These are phyloP conservation scores for Meandrusa payeni DNA, from an alignment of 2,888 invertebrate species.

Conservation along the genomic window DNA sequence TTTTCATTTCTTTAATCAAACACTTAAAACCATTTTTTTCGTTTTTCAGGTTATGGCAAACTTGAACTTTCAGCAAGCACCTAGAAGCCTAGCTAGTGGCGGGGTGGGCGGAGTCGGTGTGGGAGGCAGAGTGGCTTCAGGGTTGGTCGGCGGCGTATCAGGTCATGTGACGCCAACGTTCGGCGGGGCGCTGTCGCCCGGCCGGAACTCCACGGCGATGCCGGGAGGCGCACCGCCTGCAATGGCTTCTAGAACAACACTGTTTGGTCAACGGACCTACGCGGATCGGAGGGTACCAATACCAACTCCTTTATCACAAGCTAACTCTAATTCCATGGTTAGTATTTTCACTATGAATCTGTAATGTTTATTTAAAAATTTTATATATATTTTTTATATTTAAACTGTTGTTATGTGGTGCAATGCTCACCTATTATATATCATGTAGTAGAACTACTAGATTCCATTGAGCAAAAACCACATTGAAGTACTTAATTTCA, in stretches of 20 bases:
- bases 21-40: background rate
- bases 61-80: conserved; percentile 94
- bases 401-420: too few species aligned
- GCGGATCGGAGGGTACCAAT: conserved; percentile 87
- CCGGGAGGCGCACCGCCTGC: conserved; percentile 77
- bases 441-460: too few species aligned
- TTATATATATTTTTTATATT: too few species aligned
- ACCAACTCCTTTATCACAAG: conserved; percentile 79
- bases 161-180: conserved; percentile 79
- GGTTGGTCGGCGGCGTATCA: conserved; percentile 87
- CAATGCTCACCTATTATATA: too few species aligned
- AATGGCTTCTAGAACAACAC: conserved; percentile 81
- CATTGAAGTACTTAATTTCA: too few species aligned
- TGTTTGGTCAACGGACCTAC: conserved; percentile 91
- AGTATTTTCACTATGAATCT: too few species aligned
- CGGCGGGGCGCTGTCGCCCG: conserved; percentile 72
- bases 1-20: too few species aligned
- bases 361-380: too few species aligned
- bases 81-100: conserved; percentile 92
- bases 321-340: conserved; percentile 77
- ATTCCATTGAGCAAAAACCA: too few species aligned
- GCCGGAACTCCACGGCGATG: conserved; percentile 66
- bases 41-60: conserved; percentile 91
- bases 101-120: conserved; percentile 85
- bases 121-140: conserved; percentile 79